Base-by-base conservation (phyloP, 2,113 vertebrate genomes). In the Malurus cyaneus region DNA sequence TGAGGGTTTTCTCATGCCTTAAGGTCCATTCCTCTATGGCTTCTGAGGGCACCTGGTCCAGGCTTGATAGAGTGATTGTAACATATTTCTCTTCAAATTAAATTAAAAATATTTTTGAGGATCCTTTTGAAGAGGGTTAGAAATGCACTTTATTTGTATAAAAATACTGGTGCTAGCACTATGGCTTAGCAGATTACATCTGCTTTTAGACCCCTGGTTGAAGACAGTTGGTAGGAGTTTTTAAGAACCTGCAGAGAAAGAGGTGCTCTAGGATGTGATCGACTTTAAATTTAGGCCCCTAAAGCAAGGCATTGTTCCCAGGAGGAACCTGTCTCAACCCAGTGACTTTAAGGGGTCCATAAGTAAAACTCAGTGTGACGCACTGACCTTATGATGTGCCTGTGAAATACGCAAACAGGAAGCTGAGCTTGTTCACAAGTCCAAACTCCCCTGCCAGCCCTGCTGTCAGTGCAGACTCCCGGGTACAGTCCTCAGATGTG, bases 391-490 rank as follows among this genome's bases (percentile, higher is more conserved):
- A 26, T 0, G 1, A 57, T 46, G 25, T 49, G 42, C 20, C 53
- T 53, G 6, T 3, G 3, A 56, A 65, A 31, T 12, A 46, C 3
- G 8, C 20, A 44, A 77, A 39, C 12, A 34, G 10, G 1, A 6
- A 8, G 6, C 13, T 64, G 61, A 82, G 15, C 41, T 80, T 34
- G 29, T 56, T 82, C 53, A 64, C 36, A 57, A 60, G 41, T 14
- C 20, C 41, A 21, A 83, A 24, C 20, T 54, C 36, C 52, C 7
- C 23, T 72, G 20, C 15, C 23, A 85, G 42, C 8, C 17, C 19
- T 41, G 32, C 14, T 1, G 0, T 34, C 28, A 50, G 23, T 0
- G 0, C 14, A 3, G 1, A 29, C 11, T 41, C 26, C 60, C 0
- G 1, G 53, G 36, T 4, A 49, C 9, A 73, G 56, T 16, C 16